A percentile compares a stretch with the other conserved stretches of the same genome.
Evolutionary conservation across 2,113 vertebrate genomes (phyloP).

Genomic region (Notechis scutatus): DNA sequence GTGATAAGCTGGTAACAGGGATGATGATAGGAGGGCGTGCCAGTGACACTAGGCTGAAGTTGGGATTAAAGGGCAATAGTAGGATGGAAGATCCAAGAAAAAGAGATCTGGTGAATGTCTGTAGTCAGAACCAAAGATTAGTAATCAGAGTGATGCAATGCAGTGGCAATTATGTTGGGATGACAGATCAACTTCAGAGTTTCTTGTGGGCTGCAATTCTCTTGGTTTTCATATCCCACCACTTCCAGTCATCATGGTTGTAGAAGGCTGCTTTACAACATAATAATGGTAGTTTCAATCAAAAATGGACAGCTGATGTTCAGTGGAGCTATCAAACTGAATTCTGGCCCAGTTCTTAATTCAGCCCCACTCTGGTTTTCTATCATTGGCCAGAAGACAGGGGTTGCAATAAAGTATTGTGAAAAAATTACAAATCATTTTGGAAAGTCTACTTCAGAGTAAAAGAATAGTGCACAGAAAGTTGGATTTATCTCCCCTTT

Average conservation of each 20-base stretch:
- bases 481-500: not conserved
- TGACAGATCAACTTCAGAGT: not conserved
- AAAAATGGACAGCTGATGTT: not conserved
- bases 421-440: not conserved
- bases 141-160: not conserved
- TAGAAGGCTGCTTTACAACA: not conserved
- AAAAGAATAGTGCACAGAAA: not conserved
- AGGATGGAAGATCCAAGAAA: not conserved
- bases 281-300: not conserved
- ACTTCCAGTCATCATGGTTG: not conserved
- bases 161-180: not conserved
- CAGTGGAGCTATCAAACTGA: not conserved
- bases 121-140: not conserved
- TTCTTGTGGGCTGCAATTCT: not conserved
- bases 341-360: not conserved
- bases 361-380: not conserved
- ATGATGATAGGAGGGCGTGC: not conserved
- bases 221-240: not conserved
- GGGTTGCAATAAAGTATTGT: not conserved
- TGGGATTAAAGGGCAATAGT: not conserved
- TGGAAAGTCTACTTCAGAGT: not conserved
- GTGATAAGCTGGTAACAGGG: no score
- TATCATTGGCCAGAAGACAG: not conserved
- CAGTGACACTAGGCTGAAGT: not conserved
- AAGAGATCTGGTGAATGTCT: no score